Evolutionary conservation across 1,140 invertebrate species (phyloP).

Genomic region (Tenebrio molitor): DNA sequence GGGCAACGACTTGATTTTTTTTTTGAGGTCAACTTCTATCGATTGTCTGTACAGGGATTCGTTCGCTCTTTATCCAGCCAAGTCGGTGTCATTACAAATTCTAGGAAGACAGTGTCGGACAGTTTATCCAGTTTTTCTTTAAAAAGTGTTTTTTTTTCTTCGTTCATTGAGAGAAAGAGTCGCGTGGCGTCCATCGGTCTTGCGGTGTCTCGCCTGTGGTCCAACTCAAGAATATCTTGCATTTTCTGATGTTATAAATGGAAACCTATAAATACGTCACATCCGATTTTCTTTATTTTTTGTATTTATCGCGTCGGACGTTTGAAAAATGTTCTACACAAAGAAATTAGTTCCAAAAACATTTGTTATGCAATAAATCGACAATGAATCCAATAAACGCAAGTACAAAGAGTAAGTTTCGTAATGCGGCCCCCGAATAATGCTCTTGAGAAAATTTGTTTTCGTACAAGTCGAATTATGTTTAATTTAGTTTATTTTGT

Average conservation of each 20-base stretch:
- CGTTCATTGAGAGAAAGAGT: too few relatives aligned
- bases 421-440: not conserved
- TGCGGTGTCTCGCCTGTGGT: not conserved
- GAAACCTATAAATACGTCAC: not conserved
- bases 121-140: too few relatives aligned
- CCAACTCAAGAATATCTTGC: slow-evolving; percentile 22
- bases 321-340: not conserved
- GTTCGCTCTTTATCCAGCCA: too few relatives aligned
- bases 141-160: too few relatives aligned
- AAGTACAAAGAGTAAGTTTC: slow-evolving; percentile 16
- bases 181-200: not conserved
- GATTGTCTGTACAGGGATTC: too few relatives aligned
- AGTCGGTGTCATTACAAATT: too few relatives aligned
- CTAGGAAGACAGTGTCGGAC: too few relatives aligned
- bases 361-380: too few relatives aligned
- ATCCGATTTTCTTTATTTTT: slow-evolving; percentile 12
- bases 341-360: not conserved
- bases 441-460: slow-evolving; percentile 8
- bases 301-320: not conserved
- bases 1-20: too few relatives aligned
- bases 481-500: slow-evolving; percentile 24
- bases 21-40: too few relatives aligned
- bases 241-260: slow-evolving; percentile 29
- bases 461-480: not conserved
- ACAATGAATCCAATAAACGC: too few relatives aligned